A percentile compares a stretch with the other conserved stretches of the same genome.
Evolutionary conservation across 2,888 invertebrate species (phyloP).

Genomic region (Conus canariensis): DNA sequence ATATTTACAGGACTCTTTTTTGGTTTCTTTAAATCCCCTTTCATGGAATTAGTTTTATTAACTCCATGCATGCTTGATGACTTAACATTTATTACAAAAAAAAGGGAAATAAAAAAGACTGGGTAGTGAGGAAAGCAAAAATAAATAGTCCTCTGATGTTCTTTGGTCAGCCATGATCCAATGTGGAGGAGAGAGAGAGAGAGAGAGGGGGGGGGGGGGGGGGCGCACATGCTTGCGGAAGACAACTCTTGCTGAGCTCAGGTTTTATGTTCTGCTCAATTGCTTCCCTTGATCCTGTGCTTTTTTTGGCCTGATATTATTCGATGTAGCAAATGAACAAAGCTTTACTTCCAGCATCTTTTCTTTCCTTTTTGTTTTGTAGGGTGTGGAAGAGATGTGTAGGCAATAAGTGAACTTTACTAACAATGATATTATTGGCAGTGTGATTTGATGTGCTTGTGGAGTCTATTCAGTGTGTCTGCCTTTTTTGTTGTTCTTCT

Average conservation of each 20-base stretch:
- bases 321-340: neutral
- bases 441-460: too few species aligned
- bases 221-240: neutral
- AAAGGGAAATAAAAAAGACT: constrained; percentile 6
- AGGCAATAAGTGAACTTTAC: neutral
- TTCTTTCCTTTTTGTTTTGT: neutral
- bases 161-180: too few species aligned
- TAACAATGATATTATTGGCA: neutral
- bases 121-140: neutral
- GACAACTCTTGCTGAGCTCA: constrained; percentile 3
- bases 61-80: too few species aligned
- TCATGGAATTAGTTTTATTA: too few species aligned
- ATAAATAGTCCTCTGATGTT: neutral
- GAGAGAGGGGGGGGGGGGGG: neutral
- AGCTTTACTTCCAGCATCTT: too few species aligned
- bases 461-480: too few species aligned
- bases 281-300: neutral
- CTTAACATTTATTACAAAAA: too few species aligned
- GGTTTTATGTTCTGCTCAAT: neutral
- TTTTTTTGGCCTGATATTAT: neutral
- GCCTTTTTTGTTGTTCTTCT: neutral
- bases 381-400: neutral
- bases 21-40: too few species aligned
- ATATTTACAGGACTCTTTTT: too few species aligned
- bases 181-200: neutral